Evolutionary conservation across 2,888 invertebrate genomes (phyloP), one percentile per base, ranked within the genome.

Genomic region (Pristionchus japonicus): DNA sequence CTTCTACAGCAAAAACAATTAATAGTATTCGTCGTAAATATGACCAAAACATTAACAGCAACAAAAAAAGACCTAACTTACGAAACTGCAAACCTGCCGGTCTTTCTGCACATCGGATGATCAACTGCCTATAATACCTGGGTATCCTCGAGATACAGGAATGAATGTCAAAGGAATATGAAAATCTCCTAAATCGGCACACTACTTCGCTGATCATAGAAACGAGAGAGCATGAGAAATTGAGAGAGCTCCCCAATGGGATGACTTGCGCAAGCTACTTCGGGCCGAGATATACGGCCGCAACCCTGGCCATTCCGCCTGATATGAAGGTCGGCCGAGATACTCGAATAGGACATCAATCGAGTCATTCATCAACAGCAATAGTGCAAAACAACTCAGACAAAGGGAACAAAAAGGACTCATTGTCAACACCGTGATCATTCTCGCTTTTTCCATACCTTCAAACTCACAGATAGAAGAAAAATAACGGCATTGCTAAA

Each of bases 221-320:
- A 31, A 15, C 3, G 0, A 64, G 11, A 64, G 64, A 31, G 1
- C 7, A 64, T 13, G 64, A 7, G 31, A 31, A 64, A 64, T 13
- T 64, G 31, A 37, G 37, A 37, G 70, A 70, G 37, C 37, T 37
- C 20, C 23, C 7, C 70, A 37, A 70, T 70, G 37, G 34, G 70
- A 23, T 34, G 77, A 47, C 77, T 77, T 77, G 77, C 77, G 77
- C 77, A 77, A 77, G 77, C 40, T 43, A 77, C 43, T 77, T 27
- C 27, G 77, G 17, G 43, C 11, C 27, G 43, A 77, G 43, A 77
- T 77, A 77, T 77, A 77, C 77, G 77, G 77, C 70, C 70, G 70
- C 70, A 70, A 70, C 70, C 70, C 23, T 4, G 37, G 70, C 70
- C 77, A 77, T 77, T 77, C 77, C 77, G 43, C 37, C 27, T 6